phyloP scores from a whole-genome alignment of 2,113 vertebrate genomes.

The Sphaerodactylus townsendi region DNA sequence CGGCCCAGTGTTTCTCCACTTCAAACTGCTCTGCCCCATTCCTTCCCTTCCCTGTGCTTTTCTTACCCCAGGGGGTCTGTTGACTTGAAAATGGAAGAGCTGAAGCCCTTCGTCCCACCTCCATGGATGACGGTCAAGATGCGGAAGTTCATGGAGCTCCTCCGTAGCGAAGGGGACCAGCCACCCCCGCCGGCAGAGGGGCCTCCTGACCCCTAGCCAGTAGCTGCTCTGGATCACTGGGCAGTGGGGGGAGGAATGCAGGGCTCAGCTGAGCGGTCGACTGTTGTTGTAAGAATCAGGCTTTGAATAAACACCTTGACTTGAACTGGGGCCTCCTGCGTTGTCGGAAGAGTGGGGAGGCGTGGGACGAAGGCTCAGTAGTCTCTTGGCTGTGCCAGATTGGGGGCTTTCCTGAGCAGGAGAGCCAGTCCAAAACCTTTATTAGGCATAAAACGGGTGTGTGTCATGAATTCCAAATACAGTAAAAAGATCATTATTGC shows the following conservation, averaged over 20 bases:
- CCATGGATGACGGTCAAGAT: slow-evolving; percentile 95
- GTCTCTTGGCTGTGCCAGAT: neutral
- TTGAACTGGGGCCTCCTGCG: too few relatives aligned
- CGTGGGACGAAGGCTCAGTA: too few relatives aligned
- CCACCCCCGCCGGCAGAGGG: slow-evolving; percentile 24
- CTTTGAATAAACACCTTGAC: too few relatives aligned
- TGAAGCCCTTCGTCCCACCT: slow-evolving; percentile 90
- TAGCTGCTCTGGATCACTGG: neutral
- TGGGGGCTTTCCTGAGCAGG: neutral
- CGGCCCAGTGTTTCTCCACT: too few relatives aligned
- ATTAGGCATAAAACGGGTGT: too few relatives aligned
- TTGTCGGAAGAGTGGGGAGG: too few relatives aligned
- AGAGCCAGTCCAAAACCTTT: too few relatives aligned
- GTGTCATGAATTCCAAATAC: too few relatives aligned
- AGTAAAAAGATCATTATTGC: too few relatives aligned
- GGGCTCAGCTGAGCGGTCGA: neutral
- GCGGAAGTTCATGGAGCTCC: slow-evolving; percentile 89
- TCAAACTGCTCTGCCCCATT: neutral
- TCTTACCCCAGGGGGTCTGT: slow-evolving; percentile 79
- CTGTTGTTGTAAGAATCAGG: too few relatives aligned
- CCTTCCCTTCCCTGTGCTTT: neutral
- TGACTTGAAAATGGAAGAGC: slow-evolving; percentile 88
- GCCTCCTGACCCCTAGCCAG: slow-evolving; percentile 50
- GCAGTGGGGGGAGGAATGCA: too few relatives aligned
- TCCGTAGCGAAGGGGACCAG: slow-evolving; percentile 82